phyloP scores from a whole-genome alignment of 2,113 vertebrate species.

The Dinomys branickii region DNA sequence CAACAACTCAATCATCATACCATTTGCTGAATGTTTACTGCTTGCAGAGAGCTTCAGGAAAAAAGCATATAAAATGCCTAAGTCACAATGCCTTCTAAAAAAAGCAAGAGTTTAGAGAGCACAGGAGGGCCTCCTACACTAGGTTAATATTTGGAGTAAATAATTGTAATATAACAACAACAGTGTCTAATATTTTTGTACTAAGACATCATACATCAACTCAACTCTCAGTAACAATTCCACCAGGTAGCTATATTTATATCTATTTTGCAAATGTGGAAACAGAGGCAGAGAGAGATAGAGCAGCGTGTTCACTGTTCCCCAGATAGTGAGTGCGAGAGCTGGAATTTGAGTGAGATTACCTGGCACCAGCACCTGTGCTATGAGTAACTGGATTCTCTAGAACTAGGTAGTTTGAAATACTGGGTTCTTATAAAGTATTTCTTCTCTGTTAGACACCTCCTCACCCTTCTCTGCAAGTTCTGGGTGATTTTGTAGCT shows the following conservation, averaged over 20 bases:
- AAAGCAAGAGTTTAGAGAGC: not conserved
- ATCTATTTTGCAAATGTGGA: not conserved
- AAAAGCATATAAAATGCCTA: not conserved
- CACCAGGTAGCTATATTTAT: not conserved
- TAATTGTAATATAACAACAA: not conserved
- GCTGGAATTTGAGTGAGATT: not conserved
- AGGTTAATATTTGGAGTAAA: not conserved
- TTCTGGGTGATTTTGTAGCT: not conserved
- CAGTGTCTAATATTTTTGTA: not conserved
- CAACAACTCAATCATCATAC: not conserved
- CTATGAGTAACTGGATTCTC: not conserved
- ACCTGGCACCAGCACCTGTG: accelerated
- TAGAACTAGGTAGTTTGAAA: not conserved
- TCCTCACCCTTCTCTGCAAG: not conserved
- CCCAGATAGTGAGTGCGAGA: not conserved
- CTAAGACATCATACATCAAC: not conserved
- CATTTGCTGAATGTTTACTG: not conserved
- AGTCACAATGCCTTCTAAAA: not conserved
- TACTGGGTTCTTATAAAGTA: not conserved
- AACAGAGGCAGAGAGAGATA: not conserved
- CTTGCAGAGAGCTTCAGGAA: not conserved
- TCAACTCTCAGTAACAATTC: not conserved
- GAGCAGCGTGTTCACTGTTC: not conserved
- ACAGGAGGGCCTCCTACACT: not conserved
- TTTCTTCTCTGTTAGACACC: not conserved